Conservation (phyloP, 1,140 invertebrate species). For the Leptopilina clavipes region DNA sequence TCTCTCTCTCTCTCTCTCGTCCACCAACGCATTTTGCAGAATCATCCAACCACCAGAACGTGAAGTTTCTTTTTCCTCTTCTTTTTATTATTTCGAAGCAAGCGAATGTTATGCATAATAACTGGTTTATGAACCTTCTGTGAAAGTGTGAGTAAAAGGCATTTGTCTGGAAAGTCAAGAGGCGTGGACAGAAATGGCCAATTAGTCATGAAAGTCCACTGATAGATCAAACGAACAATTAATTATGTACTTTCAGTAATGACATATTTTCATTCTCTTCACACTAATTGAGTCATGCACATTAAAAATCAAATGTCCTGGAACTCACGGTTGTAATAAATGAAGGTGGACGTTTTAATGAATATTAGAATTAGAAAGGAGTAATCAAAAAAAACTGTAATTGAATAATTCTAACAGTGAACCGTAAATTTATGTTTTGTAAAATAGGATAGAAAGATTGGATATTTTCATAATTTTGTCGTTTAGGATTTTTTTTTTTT, state of each 20-base stretch:
- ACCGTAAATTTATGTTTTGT: no score
- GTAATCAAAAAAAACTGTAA: no score
- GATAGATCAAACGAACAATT: not conserved
- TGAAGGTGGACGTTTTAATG: not conserved
- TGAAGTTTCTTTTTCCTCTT: not conserved
- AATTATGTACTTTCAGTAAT: not conserved
- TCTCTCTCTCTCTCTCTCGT: conserved; percentile 40
- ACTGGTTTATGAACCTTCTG: conserved; percentile 42
- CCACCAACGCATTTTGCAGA: conserved; percentile 14
- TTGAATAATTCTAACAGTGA: no score
- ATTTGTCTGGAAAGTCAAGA: conserved; percentile 46
- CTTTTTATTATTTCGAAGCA: no score
- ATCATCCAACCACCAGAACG: not conserved
- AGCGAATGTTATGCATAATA: conserved; percentile 63
- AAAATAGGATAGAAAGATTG: no score
- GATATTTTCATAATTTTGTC: no score
- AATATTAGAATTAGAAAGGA: no score
- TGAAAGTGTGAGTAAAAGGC: conserved; percentile 34
- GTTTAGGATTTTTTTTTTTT: no score
- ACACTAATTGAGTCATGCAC: no score
- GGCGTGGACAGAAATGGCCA: conserved; percentile 44
- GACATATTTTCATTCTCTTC: not conserved
- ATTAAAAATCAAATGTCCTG: not conserved
- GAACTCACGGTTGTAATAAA: not conserved
- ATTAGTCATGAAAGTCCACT: not conserved